A percentile compares a stretch with the other conserved stretches of the same genome.
phyloP scores from a whole-genome alignment of 2,113 vertebrate genomes.

The Caracal caracal region DNA sequence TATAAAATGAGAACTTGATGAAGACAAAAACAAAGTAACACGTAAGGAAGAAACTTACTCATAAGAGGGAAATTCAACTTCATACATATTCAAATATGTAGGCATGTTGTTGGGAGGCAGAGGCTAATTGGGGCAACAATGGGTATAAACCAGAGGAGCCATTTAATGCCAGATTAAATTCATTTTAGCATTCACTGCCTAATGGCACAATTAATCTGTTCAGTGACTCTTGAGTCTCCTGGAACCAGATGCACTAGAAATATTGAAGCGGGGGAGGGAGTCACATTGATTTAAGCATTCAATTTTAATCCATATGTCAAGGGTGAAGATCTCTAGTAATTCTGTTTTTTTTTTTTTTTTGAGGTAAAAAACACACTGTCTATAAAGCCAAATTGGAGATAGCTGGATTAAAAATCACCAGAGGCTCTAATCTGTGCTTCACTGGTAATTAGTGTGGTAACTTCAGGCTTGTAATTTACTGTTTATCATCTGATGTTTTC shows the following conservation, averaged over 20 bases:
- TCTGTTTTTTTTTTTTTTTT: background rate
- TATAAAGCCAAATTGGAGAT: background rate
- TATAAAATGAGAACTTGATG: constrained; percentile 19
- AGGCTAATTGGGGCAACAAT: background rate
- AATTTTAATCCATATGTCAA: background rate
- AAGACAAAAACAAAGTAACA: constrained; percentile 37
- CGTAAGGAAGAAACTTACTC: background rate
- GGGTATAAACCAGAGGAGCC: background rate
- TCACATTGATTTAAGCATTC: background rate
- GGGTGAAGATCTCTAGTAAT: background rate
- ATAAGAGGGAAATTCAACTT: background rate
- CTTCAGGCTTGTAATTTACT: background rate
- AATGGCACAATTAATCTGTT: background rate
- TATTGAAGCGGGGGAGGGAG: background rate
- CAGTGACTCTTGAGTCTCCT: background rate
- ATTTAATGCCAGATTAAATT: constrained; percentile 27
- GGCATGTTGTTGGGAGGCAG: background rate
- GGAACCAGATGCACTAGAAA: background rate
- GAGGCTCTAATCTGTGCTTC: background rate
- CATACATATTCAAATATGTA: constrained; percentile 14
- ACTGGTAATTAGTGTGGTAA: background rate
- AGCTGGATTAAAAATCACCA: constrained; percentile 17
- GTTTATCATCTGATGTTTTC: constrained; percentile 7
- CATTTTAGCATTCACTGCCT: background rate
- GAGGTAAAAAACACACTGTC: background rate